Base-by-base conservation (phyloP, 2,797 vertebrate genomes). In the Halcyon chelicuti region DNA sequence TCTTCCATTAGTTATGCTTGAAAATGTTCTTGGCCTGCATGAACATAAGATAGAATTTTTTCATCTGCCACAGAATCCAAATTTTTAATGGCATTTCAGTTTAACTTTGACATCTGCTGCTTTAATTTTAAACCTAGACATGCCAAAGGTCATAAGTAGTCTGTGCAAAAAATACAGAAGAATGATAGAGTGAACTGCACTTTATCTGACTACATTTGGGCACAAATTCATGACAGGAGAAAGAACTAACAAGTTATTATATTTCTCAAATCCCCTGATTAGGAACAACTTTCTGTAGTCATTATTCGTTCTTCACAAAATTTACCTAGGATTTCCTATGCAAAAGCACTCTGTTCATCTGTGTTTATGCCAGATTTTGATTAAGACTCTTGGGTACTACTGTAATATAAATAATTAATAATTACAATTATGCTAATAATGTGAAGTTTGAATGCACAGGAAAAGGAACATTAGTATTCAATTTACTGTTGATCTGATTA, bases 341-440 rank as follows among this genome's bases (percentile, higher is more conserved):
- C 19, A 74, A 76, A 26, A 76, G 31, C 20, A 67, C 1, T 35
- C 25, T 68, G 7, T 14, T 90, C 39, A 35, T 89, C 23, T 93
- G 26, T 67, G 28, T 71, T 96, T 65, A 49, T 37, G 21, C 16
- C 37, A 79, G 29, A 60, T 68, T 92, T 94, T 87, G 46, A 68
- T 71, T 68, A 86, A 16, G 42, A 35, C 11, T 58, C 51, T 35
- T 63, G 33, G 55, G 13, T 79, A n/a, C 16, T 63, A 25, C 35
- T 67, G 20, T n/a, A 89, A 76, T 31, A 73, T 40, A 91, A 92
- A 86, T 66, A 80, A 81, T 79, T 68, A 93, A 83, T 86, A 73
- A 77, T 88, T 79, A 58, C 3, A 58, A 72, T 92, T 84, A 72
- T 84, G 77, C 19, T 93, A 75, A 51, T 86, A 44, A 19, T 39